Percentiles rank a stretch among this genome's conserved stretches.
These are phyloP conservation scores for Marasmarcha lunaedactyla DNA, from an alignment of 2,888 invertebrate species.

Conservation along the genomic window DNA sequence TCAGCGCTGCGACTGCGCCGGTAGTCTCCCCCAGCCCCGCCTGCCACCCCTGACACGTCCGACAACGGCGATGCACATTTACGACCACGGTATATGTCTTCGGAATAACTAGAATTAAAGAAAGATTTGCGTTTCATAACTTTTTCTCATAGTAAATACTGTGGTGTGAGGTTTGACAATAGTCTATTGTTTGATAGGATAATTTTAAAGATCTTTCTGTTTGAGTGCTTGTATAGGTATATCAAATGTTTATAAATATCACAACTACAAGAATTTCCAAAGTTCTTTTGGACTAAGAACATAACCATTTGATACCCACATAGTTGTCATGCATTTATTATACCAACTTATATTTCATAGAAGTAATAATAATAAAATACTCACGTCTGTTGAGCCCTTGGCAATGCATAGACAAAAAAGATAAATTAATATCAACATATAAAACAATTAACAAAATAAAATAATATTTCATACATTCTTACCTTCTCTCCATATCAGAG, in stretches of 20 bases:
- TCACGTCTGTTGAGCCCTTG: slow-evolving; percentile 28
- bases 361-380: no score
- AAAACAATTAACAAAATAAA: slow-evolving; percentile 2
- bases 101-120: slow-evolving; percentile 46
- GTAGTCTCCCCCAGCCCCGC: slow-evolving; percentile 23
- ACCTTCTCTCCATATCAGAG: slow-evolving; percentile 83
- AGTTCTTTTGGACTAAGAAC: no score
- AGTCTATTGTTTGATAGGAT: no score
- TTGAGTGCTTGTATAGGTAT: no score
- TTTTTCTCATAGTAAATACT: no score
- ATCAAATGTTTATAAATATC: no score
- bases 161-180: slow-evolving; percentile 4
- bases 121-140: no score
- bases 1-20: slow-evolving; percentile 38
- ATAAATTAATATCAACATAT: slow-evolving; percentile 8
- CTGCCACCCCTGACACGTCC: slow-evolving; percentile 32
- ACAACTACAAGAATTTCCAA: no score
- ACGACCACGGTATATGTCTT: slow-evolving; percentile 51
- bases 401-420: slow-evolving; percentile 24
- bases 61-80: slow-evolving; percentile 34
- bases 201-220: no score
- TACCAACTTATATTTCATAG: no score
- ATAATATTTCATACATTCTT: slow-evolving; percentile 22
- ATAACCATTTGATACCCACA: no score
- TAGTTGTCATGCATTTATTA: no score